phyloP scores from a whole-genome alignment of 2,797 vertebrate species.

The Poeciliopsis presidionis region DNA sequence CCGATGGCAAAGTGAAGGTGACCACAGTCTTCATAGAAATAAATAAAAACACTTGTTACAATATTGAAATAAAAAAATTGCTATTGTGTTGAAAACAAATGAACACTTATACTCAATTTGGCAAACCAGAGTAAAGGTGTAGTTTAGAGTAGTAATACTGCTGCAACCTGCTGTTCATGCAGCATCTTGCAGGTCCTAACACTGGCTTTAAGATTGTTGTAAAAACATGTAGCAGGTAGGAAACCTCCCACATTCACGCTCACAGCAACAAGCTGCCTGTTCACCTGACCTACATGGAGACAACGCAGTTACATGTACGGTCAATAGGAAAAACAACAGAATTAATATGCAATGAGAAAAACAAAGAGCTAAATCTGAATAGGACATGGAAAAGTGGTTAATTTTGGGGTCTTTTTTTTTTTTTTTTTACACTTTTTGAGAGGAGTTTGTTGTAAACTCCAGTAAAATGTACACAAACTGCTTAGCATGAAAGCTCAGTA shows the following conservation, averaged over 20 bases:
- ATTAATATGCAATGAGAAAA: conserved; percentile 11
- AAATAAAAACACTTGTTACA: conserved; percentile 74
- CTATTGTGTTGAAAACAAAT: conserved; percentile 49
- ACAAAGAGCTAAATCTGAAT: conserved; percentile 19
- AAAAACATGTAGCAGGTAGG: conserved; percentile 36
- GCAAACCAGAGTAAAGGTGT: conserved; percentile 51
- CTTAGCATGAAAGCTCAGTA: conserved; percentile 12
- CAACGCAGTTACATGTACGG: conserved; percentile 13
- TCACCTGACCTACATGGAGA: conserved; percentile 20
- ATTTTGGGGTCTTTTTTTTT: neutral
- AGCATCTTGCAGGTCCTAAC: conserved; percentile 45
- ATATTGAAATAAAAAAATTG: conserved; percentile 50
- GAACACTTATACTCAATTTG: conserved; percentile 57
- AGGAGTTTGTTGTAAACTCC: neutral
- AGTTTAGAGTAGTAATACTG: conserved; percentile 52
- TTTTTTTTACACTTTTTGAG: neutral
- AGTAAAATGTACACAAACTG: conserved; percentile 10
- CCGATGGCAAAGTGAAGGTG: conserved; percentile 41
- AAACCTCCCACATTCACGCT: conserved; percentile 18
- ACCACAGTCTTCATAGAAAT: conserved; percentile 63
- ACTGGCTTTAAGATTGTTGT: conserved; percentile 27
- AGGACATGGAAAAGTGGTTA: conserved; percentile 21
- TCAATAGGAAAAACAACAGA: conserved; percentile 22
- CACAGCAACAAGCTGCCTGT: conserved; percentile 25
- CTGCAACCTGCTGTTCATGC: conserved; percentile 71